A percentile compares a stretch with the other conserved stretches of the same genome.
Evolutionary conservation across 2,113 vertebrate genomes (phyloP).

Genomic region (Dolichotis patagonum): DNA sequence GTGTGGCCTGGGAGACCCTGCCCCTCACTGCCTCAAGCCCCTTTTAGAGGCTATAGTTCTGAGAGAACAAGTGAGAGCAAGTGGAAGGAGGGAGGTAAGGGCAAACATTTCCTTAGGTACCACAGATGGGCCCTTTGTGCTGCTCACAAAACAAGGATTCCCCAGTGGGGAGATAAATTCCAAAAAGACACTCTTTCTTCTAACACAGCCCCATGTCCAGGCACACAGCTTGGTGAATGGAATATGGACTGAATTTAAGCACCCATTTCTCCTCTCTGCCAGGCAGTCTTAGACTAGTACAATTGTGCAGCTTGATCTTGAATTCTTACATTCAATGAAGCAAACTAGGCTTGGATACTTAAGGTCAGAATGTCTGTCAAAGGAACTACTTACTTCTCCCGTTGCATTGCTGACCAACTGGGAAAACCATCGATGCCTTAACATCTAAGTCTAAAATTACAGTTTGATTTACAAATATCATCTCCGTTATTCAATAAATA

Average conservation of each 20-base stretch:
- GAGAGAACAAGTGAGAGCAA: neutral
- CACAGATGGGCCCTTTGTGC: neutral
- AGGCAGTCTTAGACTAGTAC: neutral
- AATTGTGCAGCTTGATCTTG: neutral
- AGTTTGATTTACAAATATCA: conserved; percentile 16
- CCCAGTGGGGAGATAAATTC: neutral
- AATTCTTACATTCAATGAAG: neutral
- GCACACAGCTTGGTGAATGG: neutral
- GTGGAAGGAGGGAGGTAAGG: neutral
- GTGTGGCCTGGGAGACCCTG: neutral
- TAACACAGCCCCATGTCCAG: neutral
- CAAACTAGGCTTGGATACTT: neutral
- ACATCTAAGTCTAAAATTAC: neutral
- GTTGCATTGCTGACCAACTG: neutral
- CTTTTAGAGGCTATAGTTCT: neutral
- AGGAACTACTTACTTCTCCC: neutral
- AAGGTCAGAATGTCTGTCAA: neutral
- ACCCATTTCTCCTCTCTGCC: neutral
- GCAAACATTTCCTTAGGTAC: neutral
- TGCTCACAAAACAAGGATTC: neutral
- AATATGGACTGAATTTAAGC: neutral
- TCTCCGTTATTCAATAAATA: conserved; percentile 41
- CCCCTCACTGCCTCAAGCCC: neutral
- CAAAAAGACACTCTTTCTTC: neutral
- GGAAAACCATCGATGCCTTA: neutral